Conservation (phyloP, 1,140 invertebrate species). For the Steinernema feltiae region DNA sequence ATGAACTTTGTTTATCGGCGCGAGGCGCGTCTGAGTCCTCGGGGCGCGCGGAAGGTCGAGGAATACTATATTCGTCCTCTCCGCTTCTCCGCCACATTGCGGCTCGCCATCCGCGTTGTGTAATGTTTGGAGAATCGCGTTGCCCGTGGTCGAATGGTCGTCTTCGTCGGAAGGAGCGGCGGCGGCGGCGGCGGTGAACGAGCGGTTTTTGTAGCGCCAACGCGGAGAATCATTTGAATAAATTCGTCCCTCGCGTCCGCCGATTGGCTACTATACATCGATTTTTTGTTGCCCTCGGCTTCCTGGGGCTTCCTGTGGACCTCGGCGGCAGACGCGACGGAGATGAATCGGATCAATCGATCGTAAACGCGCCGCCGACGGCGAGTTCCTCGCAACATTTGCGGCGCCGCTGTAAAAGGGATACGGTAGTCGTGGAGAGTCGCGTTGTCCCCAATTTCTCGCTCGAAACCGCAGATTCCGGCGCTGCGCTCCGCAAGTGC, state of each 20-base stretch:
- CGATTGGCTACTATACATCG: conserved; percentile 6
- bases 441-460: too few relatives aligned
- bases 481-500: too few relatives aligned
- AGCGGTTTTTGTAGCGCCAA: background rate
- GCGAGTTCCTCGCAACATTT: conserved; percentile 2
- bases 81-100: background rate
- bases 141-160: background rate
- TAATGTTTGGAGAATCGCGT: conserved; percentile 2
- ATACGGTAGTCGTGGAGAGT: too few relatives aligned
- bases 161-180: too few relatives aligned
- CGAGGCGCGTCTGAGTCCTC: background rate
- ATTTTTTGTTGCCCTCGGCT: background rate
- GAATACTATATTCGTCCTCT: conserved; percentile 5
- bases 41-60: background rate
- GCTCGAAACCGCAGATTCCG: too few relatives aligned
- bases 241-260: background rate
- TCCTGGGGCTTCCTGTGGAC: background rate
- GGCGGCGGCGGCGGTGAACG: too few relatives aligned
- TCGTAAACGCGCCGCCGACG: conserved; percentile 10
- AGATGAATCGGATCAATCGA: conserved; percentile 4
- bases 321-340: background rate
- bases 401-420: too few relatives aligned
- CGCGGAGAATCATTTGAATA: background rate
- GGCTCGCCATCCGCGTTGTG: background rate
- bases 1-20: conserved; percentile 1